Conservation (phyloP, 2,888 invertebrate genomes). For the Trisateles emortualis region DNA sequence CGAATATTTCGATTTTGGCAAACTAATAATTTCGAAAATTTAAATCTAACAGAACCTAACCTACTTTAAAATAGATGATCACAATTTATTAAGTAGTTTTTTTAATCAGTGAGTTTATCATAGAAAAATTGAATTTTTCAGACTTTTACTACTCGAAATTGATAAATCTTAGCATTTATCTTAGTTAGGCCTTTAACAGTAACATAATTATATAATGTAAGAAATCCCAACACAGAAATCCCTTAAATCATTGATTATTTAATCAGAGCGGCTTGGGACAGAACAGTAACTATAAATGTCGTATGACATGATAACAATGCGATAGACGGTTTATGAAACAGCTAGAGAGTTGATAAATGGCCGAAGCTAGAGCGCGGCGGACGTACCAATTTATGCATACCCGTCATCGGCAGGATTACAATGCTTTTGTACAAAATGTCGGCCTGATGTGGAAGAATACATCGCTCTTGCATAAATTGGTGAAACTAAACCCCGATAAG, state of each 20-base stretch:
- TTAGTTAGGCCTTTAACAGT: too few species aligned
- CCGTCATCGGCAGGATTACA: constrained; percentile 70
- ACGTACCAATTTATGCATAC: constrained; percentile 71
- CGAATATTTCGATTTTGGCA: too few species aligned
- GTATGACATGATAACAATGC: constrained; percentile 76
- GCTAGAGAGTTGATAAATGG: constrained; percentile 74
- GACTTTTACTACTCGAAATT: too few species aligned
- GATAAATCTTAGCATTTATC: too few species aligned
- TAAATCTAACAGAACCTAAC: too few species aligned
- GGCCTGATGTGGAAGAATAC: constrained; percentile 19
- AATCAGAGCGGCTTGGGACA: constrained; percentile 59
- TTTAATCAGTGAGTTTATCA: too few species aligned
- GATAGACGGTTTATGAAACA: constrained; percentile 78
- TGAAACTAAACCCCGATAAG: background rate
- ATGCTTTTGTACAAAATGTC: constrained; percentile 46
- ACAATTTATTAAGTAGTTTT: too few species aligned
- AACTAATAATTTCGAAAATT: too few species aligned
- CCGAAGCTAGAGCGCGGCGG: constrained; percentile 58
- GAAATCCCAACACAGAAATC: constrained; percentile 45
- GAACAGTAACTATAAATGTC: constrained; percentile 77
- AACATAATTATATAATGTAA: constrained; percentile 47
- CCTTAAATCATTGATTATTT: constrained; percentile 67
- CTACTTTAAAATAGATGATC: too few species aligned
- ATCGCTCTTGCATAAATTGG: constrained; percentile 12
- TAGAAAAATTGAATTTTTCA: too few species aligned